Base-by-base conservation (phyloP, 2,797 vertebrate genomes). In the Pangasius djambal region DNA sequence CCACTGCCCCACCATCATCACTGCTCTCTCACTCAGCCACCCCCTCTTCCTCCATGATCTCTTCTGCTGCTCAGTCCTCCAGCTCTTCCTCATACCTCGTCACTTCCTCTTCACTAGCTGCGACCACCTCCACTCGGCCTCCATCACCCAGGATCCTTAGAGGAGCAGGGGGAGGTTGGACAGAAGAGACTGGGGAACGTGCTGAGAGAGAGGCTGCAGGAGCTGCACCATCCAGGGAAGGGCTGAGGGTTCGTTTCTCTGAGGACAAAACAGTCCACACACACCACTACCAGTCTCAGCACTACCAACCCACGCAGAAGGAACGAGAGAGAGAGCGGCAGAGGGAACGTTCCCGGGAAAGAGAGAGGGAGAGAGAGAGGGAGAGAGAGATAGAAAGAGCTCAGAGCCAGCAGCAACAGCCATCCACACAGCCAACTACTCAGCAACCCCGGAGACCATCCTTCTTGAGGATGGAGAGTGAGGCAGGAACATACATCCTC, bases 251-350 rank as follows among this genome's bases (percentile, higher is more conserved):
- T 83, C 95, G 96, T 65, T 97, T 97, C 90, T 96, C 96, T 0
- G 96, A 97, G 89, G 96, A 97, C 92, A 95, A 96, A 91, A 96
- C 96, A 0, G 95, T 96, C 65, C 96, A 96, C 91, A 96, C 94
- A 0, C 96, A 96, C 92, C 96, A 96, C 88, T 96, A 96, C 92
- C 96, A 96, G 89, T 89, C 96, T 44, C 96, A 95, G 92, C 93
- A 94, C 40, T 96, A 96, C 92, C 96, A 96, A 89, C 93, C 95
- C 0, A 92, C 92, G 57, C 95, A 95, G 89, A 95, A 95, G 88
- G 96, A 94, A 82, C 90, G 91, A 22, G 92, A 96, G 91, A 92
- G 93, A 81, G 93, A 97, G 87, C 55, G 92, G 57, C 93, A 94
- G 84, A 90, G 92, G 72, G 91, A 93, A 89, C 94, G 90, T 95